A percentile compares a stretch with the other conserved stretches of the same genome.
Conservation (phyloP, 2,113 vertebrate species). For the Gorsachius goisagi region DNA sequence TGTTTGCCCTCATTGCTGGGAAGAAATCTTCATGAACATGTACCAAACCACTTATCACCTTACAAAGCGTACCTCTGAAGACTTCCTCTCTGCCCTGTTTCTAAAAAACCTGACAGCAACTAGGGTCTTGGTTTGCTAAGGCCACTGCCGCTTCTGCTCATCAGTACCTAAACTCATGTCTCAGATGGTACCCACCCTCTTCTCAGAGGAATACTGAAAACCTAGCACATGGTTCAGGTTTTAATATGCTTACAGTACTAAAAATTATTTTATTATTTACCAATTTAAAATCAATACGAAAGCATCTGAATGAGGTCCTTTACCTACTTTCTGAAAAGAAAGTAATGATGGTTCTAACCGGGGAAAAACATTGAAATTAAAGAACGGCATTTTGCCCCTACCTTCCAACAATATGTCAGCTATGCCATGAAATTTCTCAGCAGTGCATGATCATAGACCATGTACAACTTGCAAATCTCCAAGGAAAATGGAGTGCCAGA, state of each 20-base stretch:
- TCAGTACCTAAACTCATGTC: not conserved
- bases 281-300: not conserved
- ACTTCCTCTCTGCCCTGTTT: not conserved
- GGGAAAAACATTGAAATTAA: not conserved
- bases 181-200: not conserved
- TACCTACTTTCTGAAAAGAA: not conserved
- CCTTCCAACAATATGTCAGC: not conserved
- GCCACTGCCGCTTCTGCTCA: not conserved
- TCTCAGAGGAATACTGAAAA: not conserved
- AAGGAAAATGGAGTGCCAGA: slow-evolving; percentile 32
- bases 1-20: not conserved
- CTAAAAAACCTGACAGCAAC: not conserved
- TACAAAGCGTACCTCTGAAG: not conserved
- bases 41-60: not conserved
- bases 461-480: not conserved
- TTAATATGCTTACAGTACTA: not conserved
- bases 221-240: not conserved
- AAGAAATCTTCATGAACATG: not conserved
- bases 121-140: not conserved
- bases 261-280: not conserved
- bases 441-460: not conserved
- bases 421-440: not conserved
- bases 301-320: not conserved
- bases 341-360: not conserved
- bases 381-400: not conserved